Percentiles rank a stretch among this genome's conserved stretches.
These are phyloP conservation scores for Tangara arthus DNA, from an alignment of 2,797 vertebrate species.

Conservation along the genomic window DNA sequence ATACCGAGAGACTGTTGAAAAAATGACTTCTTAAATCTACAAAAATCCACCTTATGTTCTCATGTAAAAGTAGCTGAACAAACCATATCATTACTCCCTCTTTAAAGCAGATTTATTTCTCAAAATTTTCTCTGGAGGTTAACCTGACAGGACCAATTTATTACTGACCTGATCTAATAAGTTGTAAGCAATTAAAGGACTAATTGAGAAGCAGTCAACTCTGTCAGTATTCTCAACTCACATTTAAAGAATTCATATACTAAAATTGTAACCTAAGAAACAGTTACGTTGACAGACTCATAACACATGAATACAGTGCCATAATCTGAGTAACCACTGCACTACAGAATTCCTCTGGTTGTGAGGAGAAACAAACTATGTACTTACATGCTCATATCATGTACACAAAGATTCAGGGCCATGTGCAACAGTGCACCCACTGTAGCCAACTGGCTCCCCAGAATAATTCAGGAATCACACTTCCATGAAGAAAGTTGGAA, in stretches of 20 bases:
- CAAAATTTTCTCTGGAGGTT: neutral
- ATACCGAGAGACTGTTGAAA: neutral
- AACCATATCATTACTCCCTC: neutral
- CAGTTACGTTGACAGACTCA: neutral
- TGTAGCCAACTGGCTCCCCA: fast-evolving
- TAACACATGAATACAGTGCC: neutral
- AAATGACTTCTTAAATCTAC: neutral
- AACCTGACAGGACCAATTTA: neutral
- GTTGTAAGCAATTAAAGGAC: neutral
- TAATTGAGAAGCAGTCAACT: neutral
- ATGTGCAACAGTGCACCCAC: neutral
- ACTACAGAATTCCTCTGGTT: neutral
- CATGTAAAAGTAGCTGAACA: neutral
- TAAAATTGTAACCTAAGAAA: neutral
- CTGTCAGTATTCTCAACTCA: neutral
- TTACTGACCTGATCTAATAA: neutral
- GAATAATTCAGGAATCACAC: neutral
- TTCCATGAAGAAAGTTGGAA: neutral
- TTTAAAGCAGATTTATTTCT: neutral
- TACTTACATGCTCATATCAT: neutral
- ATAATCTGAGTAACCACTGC: neutral
- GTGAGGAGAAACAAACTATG: neutral
- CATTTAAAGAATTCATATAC: neutral
- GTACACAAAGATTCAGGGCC: neutral
- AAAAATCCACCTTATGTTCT: neutral